phyloP scores from a whole-genome alignment of 2,797 vertebrate species.

The Phyllotis vaccarum region DNA sequence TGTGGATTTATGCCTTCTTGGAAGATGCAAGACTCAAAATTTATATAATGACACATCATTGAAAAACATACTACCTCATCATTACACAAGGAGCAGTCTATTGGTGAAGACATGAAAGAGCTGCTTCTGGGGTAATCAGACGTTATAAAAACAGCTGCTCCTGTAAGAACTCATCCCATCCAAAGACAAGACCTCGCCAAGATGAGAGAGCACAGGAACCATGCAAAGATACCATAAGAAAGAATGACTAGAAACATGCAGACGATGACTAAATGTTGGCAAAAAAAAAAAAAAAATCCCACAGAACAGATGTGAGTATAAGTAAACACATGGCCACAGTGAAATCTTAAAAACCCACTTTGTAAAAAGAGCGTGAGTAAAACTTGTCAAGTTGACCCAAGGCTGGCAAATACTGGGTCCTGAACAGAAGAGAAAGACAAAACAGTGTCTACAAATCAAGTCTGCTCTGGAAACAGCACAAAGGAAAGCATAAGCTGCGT shows the following conservation, averaged over 20 bases:
- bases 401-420: not conserved
- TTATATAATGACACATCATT: not conserved
- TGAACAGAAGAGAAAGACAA: not conserved
- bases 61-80: not conserved
- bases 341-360: conserved; percentile 18
- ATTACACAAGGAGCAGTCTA: not conserved
- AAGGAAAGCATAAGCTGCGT: not conserved
- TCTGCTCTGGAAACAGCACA: not conserved
- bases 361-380: not conserved
- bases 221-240: not conserved
- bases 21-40: not conserved
- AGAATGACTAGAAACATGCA: not conserved
- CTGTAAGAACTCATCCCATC: not conserved
- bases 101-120: not conserved
- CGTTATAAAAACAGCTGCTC: not conserved
- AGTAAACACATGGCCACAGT: conserved; percentile 37
- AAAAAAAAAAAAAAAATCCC: conserved; percentile 36
- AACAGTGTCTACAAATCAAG: not conserved
- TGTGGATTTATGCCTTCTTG: not conserved
- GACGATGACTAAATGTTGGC: conserved; percentile 27
- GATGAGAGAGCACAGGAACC: not conserved
- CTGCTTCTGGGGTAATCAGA: not conserved
- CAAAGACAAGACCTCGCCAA: not conserved
- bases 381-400: conserved; percentile 16
- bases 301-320: conserved; percentile 41